Evolutionary conservation across 2,888 invertebrate genomes (phyloP).

Genomic region (Amiota communis): DNA sequence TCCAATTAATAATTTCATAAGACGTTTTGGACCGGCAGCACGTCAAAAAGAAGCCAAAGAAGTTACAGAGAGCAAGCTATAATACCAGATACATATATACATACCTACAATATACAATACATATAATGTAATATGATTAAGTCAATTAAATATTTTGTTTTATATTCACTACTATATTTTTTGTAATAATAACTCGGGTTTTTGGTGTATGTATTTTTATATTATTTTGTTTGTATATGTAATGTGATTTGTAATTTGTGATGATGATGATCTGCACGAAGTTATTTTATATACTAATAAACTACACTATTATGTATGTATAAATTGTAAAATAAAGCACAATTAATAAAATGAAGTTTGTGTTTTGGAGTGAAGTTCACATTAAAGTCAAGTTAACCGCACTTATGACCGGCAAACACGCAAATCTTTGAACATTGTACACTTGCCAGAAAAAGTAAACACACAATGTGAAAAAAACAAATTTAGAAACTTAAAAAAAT

Average conservation of each 20-base stretch:
- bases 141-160: conserved; percentile 44
- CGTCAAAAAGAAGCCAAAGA: conserved; percentile 69
- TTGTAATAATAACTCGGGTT: too few relatives aligned
- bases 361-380: not conserved
- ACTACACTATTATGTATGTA: not conserved
- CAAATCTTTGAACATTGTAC: not conserved
- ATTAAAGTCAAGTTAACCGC: not conserved
- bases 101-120: not conserved
- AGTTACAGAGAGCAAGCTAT: conserved; percentile 74
- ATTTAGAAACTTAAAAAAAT: too few relatives aligned
- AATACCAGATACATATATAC: not conserved
- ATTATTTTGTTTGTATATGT: conserved; percentile 44
- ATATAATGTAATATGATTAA: not conserved
- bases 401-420: conserved; percentile 10
- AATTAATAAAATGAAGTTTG: not conserved
- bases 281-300: too few relatives aligned
- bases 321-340: conserved; percentile 11
- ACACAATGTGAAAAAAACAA: too few relatives aligned
- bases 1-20: conserved; percentile 77
- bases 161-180: conserved; percentile 36
- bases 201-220: conserved; percentile 46
- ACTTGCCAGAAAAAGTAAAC: not conserved
- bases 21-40: conserved; percentile 76
- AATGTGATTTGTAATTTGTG: too few relatives aligned
- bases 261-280: too few relatives aligned